A percentile compares a stretch with the other conserved stretches of the same genome.
phyloP scores from a whole-genome alignment of 2,888 invertebrate genomes.

The Melanostoma scalare region DNA sequence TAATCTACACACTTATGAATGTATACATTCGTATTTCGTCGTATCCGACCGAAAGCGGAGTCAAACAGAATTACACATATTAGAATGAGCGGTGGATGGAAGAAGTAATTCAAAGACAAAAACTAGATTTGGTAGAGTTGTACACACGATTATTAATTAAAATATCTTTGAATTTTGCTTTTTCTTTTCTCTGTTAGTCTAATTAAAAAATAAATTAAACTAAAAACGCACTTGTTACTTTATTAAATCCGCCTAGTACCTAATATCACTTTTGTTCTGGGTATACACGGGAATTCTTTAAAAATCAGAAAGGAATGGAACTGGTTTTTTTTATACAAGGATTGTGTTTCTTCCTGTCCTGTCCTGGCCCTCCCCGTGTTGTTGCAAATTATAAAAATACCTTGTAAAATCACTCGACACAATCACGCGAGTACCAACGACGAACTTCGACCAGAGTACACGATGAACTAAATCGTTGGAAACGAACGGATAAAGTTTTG shows the following conservation, averaged over 20 bases:
- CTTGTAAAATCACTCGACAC: constrained; percentile 18
- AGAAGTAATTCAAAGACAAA: constrained; percentile 27
- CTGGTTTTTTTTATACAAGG: constrained; percentile 32
- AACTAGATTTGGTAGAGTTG: constrained; percentile 33
- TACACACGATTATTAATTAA: constrained; percentile 29
- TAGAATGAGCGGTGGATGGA: constrained; percentile 17
- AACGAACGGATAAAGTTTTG: constrained; percentile 38
- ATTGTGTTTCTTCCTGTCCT: constrained; percentile 22
- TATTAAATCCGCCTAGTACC: too few relatives aligned
- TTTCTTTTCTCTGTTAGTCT: background rate
- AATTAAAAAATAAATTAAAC: too few relatives aligned
- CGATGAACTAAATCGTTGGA: constrained; percentile 40
- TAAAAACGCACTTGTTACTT: too few relatives aligned
- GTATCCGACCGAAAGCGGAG: constrained; percentile 19
- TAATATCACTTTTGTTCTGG: too few relatives aligned
- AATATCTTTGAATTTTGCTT: constrained; percentile 4
- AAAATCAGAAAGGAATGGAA: constrained; percentile 19
- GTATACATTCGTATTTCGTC: constrained; percentile 13
- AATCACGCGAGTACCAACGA: constrained; percentile 28
- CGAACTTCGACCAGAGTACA: constrained; percentile 35
- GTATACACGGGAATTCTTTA: constrained; percentile 27
- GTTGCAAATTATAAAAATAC: constrained; percentile 18
- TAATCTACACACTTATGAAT: background rate
- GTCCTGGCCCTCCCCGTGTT: constrained; percentile 10
- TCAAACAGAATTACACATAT: constrained; percentile 27